Conservation (phyloP, 2,113 vertebrate genomes). For the Ovis canadensis region DNA sequence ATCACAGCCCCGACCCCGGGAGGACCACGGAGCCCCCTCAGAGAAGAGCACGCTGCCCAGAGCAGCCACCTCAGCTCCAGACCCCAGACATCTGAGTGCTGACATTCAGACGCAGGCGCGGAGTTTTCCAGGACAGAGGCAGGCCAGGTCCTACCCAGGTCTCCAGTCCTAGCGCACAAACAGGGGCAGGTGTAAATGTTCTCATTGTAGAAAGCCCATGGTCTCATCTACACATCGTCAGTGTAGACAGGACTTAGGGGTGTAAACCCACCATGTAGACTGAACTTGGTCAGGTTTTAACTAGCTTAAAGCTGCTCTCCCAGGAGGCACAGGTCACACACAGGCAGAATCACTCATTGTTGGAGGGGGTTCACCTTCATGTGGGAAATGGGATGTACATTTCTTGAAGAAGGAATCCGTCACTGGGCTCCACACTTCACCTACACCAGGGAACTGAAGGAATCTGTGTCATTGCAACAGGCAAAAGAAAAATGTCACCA, state of each 20-base stretch:
- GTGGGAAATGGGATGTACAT: not conserved
- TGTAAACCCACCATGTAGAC: not conserved
- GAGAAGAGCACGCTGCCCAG: not conserved
- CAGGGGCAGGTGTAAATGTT: not conserved
- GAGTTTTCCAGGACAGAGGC: not conserved
- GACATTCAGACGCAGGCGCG: fast-evolving
- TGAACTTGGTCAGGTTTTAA: not conserved
- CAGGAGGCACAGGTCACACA: not conserved
- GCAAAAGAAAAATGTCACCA: not conserved
- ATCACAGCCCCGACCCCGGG: fast-evolving
- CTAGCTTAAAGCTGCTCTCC: not conserved
- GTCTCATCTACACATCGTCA: not conserved
- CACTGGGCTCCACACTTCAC: not conserved
- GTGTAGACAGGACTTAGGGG: not conserved
- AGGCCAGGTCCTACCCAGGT: not conserved
- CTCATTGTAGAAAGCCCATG: not conserved
- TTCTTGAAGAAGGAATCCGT: not conserved
- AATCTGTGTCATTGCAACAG: not conserved
- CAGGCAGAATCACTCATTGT: not conserved
- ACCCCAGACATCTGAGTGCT: not conserved
- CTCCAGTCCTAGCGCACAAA: not conserved
- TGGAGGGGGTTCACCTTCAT: not conserved
- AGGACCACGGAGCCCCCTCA: not conserved
- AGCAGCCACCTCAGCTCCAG: not conserved
- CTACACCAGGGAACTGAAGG: not conserved